These are phyloP conservation scores for Pseudoatta argentina DNA, from an alignment of 1,140 invertebrate species.

Conservation along the genomic window DNA sequence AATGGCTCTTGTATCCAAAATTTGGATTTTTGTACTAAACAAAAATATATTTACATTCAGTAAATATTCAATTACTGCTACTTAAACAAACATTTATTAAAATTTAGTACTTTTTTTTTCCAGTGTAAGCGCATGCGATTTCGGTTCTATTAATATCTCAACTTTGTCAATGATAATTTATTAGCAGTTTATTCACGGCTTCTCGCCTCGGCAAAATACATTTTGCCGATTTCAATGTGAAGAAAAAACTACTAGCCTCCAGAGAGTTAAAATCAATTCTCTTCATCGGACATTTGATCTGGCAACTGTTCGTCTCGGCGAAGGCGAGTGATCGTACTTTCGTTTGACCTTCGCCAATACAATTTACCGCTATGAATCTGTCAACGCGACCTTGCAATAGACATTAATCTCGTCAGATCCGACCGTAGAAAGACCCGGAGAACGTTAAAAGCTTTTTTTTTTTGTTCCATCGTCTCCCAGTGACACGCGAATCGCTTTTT, in stretches of 20 bases:
- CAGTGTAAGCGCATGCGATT: not conserved
- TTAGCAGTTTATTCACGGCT: not conserved
- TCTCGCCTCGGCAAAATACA: not conserved
- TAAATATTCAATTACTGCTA: too few species aligned
- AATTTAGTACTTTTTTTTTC: too few species aligned
- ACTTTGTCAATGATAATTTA: conserved; percentile 21
- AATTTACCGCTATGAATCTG: conserved; percentile 68
- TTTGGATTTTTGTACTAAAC: too few species aligned
- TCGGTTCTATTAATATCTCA: not conserved
- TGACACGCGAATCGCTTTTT: conserved; percentile 37
- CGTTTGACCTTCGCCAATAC: conserved; percentile 63
- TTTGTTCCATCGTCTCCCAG: not conserved
- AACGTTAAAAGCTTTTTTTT: conserved; percentile 57
- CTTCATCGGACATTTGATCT: conserved; percentile 43
- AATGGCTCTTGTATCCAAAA: too few species aligned
- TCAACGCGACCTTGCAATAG: conserved; percentile 62
- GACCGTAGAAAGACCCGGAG: conserved; percentile 10
- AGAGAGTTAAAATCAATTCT: conserved; percentile 62
- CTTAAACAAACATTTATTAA: too few species aligned
- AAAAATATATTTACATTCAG: too few species aligned
- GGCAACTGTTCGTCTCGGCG: conserved; percentile 43
- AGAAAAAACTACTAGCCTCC: conserved; percentile 10
- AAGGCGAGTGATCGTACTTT: conserved; percentile 56
- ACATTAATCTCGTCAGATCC: conserved; percentile 62
- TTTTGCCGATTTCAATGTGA: not conserved